Percentiles rank a stretch among this genome's conserved stretches.
Conservation (phyloP, 2,888 invertebrate genomes). For the Adineta ricciae region DNA sequence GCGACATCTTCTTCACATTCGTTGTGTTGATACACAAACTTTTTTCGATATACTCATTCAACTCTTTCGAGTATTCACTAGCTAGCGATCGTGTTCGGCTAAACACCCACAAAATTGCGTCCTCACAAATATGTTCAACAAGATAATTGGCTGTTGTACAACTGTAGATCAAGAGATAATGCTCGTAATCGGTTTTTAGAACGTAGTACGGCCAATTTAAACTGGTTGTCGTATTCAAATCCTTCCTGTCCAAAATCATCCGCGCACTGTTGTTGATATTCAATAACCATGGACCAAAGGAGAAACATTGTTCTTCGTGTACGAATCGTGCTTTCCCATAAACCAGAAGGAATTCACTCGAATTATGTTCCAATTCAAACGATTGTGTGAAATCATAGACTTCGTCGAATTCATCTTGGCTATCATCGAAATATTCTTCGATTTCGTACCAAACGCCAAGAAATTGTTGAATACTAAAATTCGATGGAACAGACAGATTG, state of each 20-base stretch:
- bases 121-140: background rate
- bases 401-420: background rate
- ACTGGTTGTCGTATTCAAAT: background rate
- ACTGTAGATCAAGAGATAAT: background rate
- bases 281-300: background rate
- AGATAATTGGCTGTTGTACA: background rate
- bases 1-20: background rate
- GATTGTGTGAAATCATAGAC: background rate
- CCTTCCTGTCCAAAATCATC: background rate
- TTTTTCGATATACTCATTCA: background rate
- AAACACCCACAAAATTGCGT: background rate
- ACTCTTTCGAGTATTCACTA: background rate
- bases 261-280: background rate
- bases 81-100: background rate
- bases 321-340: background rate
- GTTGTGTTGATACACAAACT: background rate
- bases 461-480: background rate
- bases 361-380: background rate
- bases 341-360: background rate
- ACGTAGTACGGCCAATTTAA: background rate
- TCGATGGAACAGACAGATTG: background rate
- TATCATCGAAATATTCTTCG: background rate
- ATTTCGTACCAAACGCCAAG: background rate
- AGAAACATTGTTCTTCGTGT: background rate
- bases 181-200: background rate